Conservation (phyloP, 2,797 vertebrate genomes). For the Margarornis squamiger region DNA sequence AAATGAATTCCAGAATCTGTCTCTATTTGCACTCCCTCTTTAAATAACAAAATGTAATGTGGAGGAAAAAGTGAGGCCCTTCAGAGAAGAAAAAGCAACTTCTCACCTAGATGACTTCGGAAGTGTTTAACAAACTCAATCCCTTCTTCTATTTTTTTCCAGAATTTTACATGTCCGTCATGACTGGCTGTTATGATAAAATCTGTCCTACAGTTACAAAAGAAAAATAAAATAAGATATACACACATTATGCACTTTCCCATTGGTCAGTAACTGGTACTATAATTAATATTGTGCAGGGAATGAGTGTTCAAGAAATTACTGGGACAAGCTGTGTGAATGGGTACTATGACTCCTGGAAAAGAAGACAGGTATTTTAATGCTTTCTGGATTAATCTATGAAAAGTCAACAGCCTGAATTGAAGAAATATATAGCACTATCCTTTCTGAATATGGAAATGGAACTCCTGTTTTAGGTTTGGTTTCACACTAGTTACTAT, state of each 20-base stretch:
- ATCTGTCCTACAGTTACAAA: conserved; percentile 84
- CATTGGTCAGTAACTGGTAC: not conserved
- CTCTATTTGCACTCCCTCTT: not conserved
- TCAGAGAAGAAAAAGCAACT: not conserved
- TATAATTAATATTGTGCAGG: not conserved
- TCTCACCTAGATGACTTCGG: conserved; percentile 89
- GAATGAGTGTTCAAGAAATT: not conserved
- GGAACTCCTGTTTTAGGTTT: not conserved
- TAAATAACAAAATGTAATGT: not conserved
- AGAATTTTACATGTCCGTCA: conserved; percentile 97
- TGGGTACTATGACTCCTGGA: not conserved
- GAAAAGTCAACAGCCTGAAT: not conserved
- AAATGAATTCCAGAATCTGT: not conserved
- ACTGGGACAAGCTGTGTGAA: not conserved
- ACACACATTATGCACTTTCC: not conserved
- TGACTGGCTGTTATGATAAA: conserved; percentile 97
- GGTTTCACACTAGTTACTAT: not conserved
- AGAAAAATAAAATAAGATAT: not conserved
- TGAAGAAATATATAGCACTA: not conserved
- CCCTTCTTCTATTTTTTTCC: conserved; percentile 96
- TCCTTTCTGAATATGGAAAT: not conserved
- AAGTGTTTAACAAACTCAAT: conserved; percentile 99
- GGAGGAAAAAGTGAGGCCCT: not conserved
- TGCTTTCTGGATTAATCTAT: not conserved
- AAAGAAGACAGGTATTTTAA: not conserved